Percentiles rank a stretch among this genome's conserved stretches.
phyloP scores from a whole-genome alignment of 1,140 invertebrate genomes.

The Rhopalosiphum maidis region DNA sequence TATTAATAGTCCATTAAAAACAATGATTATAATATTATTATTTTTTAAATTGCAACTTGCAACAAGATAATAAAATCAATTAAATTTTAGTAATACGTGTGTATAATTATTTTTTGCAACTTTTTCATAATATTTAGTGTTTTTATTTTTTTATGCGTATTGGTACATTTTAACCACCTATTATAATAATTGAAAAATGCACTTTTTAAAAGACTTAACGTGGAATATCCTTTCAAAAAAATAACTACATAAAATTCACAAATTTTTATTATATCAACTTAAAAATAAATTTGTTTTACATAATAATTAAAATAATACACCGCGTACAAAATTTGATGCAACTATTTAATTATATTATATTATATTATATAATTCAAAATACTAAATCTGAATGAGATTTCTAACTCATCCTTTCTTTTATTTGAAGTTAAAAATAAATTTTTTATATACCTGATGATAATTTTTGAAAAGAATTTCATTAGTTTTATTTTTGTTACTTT shows the following conservation, averaged over 20 bases:
- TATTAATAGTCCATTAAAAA: not conserved
- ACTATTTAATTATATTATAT: not conserved
- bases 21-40: not conserved
- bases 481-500: not conserved
- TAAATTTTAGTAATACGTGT: not conserved
- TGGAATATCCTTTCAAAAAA: not conserved
- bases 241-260: not conserved
- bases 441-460: not conserved
- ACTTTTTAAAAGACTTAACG: not conserved
- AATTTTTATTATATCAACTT: not conserved
- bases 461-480: not conserved
- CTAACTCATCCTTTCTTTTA: not conserved
- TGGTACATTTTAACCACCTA: not conserved
- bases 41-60: not conserved
- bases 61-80: not conserved
- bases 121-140: not conserved
- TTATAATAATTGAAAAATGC: not conserved
- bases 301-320: not conserved
- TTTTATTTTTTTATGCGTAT: not conserved
- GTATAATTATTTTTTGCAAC: not conserved
- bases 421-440: not conserved
- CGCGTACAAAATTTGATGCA: not conserved
- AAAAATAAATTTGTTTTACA: not conserved
- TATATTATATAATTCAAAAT: not conserved
- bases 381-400: not conserved